Evolutionary conservation across 1,140 invertebrate genomes (phyloP).

Genomic region (Pantala flavescens): DNA sequence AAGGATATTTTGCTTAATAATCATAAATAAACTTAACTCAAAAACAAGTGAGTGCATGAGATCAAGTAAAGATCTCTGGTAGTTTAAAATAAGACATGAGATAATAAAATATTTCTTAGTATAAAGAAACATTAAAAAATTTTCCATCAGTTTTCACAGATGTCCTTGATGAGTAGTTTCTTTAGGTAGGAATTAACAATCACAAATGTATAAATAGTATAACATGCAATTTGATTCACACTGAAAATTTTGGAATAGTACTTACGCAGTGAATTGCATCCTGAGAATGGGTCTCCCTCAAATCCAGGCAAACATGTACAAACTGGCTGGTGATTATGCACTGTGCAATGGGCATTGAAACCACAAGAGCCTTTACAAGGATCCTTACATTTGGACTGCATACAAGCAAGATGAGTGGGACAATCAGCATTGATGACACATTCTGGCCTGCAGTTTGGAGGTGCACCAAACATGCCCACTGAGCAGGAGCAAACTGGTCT

Average conservation of each 20-base stretch:
- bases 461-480: slow-evolving; percentile 69
- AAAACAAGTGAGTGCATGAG: too few relatives aligned
- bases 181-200: too few relatives aligned
- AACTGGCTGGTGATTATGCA: slow-evolving; percentile 64
- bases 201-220: too few relatives aligned
- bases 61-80: too few relatives aligned
- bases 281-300: slow-evolving; percentile 71
- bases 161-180: too few relatives aligned
- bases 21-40: too few relatives aligned
- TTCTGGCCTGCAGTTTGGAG: slow-evolving; percentile 65
- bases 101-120: too few relatives aligned
- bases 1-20: too few relatives aligned
- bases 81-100: too few relatives aligned
- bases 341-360: slow-evolving; percentile 64
- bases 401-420: slow-evolving; percentile 62
- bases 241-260: background rate
- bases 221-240: too few relatives aligned
- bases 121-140: too few relatives aligned
- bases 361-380: slow-evolving; percentile 75
- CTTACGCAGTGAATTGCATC: slow-evolving; percentile 51
- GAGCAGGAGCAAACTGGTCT: slow-evolving; percentile 39
- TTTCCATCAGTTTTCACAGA: too few relatives aligned
- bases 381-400: slow-evolving; percentile 62
- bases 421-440: slow-evolving; percentile 72
- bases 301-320: slow-evolving; percentile 63